Conservation (phyloP, 2,888 invertebrate genomes). For the Andrena marginata region DNA sequence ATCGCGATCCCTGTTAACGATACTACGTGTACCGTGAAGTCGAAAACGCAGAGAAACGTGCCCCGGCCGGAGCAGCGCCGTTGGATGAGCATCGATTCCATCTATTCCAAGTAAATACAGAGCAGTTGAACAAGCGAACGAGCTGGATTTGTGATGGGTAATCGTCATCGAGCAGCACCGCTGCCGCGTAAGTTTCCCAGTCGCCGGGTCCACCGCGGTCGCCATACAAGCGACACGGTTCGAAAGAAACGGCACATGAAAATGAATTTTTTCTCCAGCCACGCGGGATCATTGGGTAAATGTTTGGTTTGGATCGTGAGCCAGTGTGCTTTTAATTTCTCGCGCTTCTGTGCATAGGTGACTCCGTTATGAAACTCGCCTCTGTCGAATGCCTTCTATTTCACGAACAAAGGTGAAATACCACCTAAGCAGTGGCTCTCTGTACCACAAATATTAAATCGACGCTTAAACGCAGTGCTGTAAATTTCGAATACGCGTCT, state of each 20-base stretch:
- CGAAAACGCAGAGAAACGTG: slow-evolving; percentile 55
- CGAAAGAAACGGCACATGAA: slow-evolving; percentile 23
- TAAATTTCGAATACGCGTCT: no score
- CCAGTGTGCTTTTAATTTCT: slow-evolving; percentile 47
- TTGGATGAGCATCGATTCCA: slow-evolving; percentile 64
- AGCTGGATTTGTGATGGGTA: slow-evolving; percentile 23
- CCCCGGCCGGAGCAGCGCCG: slow-evolving; percentile 21
- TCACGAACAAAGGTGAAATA: no score
- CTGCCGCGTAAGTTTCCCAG: slow-evolving; percentile 46
- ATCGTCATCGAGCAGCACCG: slow-evolving; percentile 10
- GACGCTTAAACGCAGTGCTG: no score
- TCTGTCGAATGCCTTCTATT: slow-evolving; percentile 1
- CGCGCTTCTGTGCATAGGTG: neutral
- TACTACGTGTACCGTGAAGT: slow-evolving; percentile 19
- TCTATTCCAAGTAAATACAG: slow-evolving; percentile 58
- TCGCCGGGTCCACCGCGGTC: slow-evolving; percentile 27
- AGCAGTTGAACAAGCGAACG: slow-evolving; percentile 38
- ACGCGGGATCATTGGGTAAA: slow-evolving; percentile 13
- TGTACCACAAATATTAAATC: no score
- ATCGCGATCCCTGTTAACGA: slow-evolving; percentile 5
- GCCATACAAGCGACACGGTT: slow-evolving; percentile 26
- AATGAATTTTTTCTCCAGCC: slow-evolving; percentile 24
- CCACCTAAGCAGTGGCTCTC: no score
- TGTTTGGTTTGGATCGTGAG: slow-evolving; percentile 28
- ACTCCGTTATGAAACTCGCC: neutral